Conservation (phyloP, 1,140 invertebrate genomes). For the Olivierus martensii region DNA sequence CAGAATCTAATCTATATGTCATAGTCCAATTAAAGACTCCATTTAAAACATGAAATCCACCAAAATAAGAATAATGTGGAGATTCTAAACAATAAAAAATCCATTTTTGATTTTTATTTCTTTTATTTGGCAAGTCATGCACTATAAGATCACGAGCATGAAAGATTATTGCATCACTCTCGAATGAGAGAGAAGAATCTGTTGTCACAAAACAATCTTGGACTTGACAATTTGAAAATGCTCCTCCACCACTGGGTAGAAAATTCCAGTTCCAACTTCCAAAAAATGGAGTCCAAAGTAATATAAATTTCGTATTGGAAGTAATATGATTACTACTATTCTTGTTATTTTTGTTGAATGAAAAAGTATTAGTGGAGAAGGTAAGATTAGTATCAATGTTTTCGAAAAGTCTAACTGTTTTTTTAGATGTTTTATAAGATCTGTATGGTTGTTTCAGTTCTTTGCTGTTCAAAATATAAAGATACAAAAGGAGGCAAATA, state of each 20-base stretch:
- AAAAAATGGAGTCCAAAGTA: slow-evolving; percentile 10
- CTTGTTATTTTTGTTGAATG: neutral
- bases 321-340: neutral
- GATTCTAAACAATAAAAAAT: slow-evolving; percentile 45
- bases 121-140: slow-evolving; percentile 22
- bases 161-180: slow-evolving; percentile 7
- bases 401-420: too few species aligned
- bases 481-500: too few species aligned
- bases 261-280: neutral
- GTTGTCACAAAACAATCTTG: slow-evolving; percentile 1
- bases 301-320: neutral
- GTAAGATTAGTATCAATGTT: too few species aligned
- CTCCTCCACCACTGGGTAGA: neutral
- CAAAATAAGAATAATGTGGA: slow-evolving; percentile 23
- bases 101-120: slow-evolving; percentile 38
- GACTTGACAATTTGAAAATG: neutral
- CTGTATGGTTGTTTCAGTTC: too few species aligned
- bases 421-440: too few species aligned
- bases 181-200: neutral
- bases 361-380: neutral
- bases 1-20: slow-evolving; percentile 31
- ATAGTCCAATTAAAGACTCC: slow-evolving; percentile 35
- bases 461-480: too few species aligned
- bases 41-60: slow-evolving; percentile 8
- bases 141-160: slow-evolving; percentile 4